Evolutionary conservation across 2,797 vertebrate species (phyloP), one percentile per base, ranked within the genome.

Genomic region (Acrossocheilus wenchowensis): DNA sequence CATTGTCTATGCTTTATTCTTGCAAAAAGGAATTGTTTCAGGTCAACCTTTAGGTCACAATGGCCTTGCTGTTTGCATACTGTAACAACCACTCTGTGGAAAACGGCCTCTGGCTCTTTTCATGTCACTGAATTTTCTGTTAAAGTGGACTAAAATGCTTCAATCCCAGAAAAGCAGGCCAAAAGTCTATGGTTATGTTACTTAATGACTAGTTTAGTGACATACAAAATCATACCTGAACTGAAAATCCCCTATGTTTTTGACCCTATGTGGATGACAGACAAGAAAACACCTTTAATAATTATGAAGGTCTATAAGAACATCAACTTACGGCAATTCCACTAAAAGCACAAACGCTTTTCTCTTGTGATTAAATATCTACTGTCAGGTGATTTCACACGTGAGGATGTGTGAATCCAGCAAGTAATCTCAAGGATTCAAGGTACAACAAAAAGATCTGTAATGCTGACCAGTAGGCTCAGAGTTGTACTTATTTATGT

Each of bases 121-220:
- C 23, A 5, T 84, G 41, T 84, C 54, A 64, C 39, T 36, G 54
- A 36, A 14, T 15, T 78, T 23, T 69, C 6, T 79, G 34, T 66
- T 41, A 78, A 54, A 69, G 54, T 41, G 17, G 11, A 74, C 17
- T 26, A 34, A 86, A 69, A 79, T 78, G 77, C 62, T 48, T 73
- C 34, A 12, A 43, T 82, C 50, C 23, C 21, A 43, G 50, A 72
- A 72, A 72, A 43, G 23, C 3, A 68, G 45, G 30, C 12, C 43
- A 84, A 52, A 77, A 26, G 23, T 41, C 62, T 41, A 78, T 6
- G 50, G 11, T 69, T 71, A 36, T 0, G 34, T 88, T 89, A 93
- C 85, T 88, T 92, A 93, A 86, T 92, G 93, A 79, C 23, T 62
- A 26, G 14, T 90, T 82, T 87, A 91, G 93, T 92, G 89, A 87